Evolutionary conservation across 2,797 vertebrate genomes (phyloP), one percentile per base, ranked within the genome.

Genomic region (Sciurus carolinensis): DNA sequence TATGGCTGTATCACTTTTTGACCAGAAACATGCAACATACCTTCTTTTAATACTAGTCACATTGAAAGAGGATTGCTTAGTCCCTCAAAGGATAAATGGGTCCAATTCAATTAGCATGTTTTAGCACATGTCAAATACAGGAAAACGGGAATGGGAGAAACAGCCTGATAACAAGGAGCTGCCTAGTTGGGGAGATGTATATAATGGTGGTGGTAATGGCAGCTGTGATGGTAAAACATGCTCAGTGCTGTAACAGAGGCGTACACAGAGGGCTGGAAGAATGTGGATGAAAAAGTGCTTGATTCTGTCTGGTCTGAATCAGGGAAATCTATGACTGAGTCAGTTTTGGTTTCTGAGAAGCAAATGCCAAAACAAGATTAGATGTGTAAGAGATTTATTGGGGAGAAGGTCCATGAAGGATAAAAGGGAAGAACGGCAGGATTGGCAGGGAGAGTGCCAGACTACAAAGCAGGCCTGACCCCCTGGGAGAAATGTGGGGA

Each of bases 311-410:
- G 71, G 39, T 77, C 54, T 13, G 10, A 80, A 72, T 50, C 76
- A 66, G 77, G 69, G 54, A 77, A 92, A 90, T 64, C 59, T 85
- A 72, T 36, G 18, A n/a, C 57, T 94, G 30, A 50, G 57, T 90
- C 30, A 22, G 7, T 69, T 82, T 77, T 62, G 12, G 67, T 75
- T 33, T 90, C 83, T 71, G 52, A 86, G 62, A 92, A 76, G 39
- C 50, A 91, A 83, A 94, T 73, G 47, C 44, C 42, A 81, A 93
- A 75, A 71, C 3, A 52, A 20, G 71, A 82, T 87, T 54, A 95
- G 62, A 44, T 14, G 5, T 57, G 17, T 22, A 39, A 50, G 39
- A 77, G 52, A 84, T 36, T 22, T 62, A 20, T 1, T 42, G 57
- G 59, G 73, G 11, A 73, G 75, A 57, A 73, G 33, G 50, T 71